phyloP scores from a whole-genome alignment of 2,797 vertebrate species.

The Molossus molossus region DNA sequence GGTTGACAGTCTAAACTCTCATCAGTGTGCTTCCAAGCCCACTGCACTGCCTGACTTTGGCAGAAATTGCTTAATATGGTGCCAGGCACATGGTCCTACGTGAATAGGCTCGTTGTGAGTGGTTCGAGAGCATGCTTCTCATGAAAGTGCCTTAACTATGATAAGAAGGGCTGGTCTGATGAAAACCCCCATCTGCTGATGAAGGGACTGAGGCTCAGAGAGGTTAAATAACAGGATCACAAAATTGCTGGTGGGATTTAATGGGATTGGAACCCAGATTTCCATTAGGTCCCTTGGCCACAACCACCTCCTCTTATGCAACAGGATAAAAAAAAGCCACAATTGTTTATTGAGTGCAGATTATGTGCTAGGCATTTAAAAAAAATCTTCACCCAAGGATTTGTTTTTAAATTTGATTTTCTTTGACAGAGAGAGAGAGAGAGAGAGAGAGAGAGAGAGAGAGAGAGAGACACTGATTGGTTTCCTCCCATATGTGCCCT shows the following conservation, averaged over 20 bases:
- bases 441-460: not conserved
- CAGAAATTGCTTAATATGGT: fast-evolving
- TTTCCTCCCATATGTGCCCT: not conserved
- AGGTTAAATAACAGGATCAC: not conserved
- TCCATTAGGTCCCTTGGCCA: not conserved
- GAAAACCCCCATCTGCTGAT: not conserved
- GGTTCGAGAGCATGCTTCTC: not conserved
- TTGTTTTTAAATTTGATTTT: not conserved
- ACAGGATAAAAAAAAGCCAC: not conserved
- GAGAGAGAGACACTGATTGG: not conserved
- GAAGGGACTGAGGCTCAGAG: conserved; percentile 2
- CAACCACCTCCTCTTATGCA: not conserved
- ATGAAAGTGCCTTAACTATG: not conserved
- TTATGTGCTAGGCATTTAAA: not conserved
- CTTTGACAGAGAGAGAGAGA: not conserved
- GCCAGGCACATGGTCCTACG: not conserved
- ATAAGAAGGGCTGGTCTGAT: not conserved
- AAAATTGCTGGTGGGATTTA: not conserved
- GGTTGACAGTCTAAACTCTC: not conserved
- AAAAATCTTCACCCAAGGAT: not conserved
- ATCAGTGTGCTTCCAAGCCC: not conserved
- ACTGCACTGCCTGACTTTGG: fast-evolving
- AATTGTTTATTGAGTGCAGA: not conserved
- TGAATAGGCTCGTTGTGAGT: fast-evolving
- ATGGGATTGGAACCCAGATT: not conserved